A percentile compares a stretch with the other conserved stretches of the same genome.
These are phyloP conservation scores for Phalacrocorax carbo DNA, from an alignment of 2,113 vertebrate genomes.

Conservation along the genomic window DNA sequence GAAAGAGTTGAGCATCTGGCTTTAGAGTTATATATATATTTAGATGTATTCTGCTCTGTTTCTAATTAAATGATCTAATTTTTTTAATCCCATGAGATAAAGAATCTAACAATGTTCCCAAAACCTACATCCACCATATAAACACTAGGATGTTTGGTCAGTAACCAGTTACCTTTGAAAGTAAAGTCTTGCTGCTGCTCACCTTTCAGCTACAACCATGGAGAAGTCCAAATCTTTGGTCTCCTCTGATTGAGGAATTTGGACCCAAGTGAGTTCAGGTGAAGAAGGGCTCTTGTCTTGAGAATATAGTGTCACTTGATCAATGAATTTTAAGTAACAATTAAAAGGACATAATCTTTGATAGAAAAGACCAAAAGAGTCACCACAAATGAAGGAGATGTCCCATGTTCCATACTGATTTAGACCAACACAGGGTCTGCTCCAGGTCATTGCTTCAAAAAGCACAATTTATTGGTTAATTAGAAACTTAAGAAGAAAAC, in stretches of 20 bases:
- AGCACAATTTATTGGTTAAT: not conserved
- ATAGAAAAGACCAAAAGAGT: not conserved
- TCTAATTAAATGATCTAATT: not conserved
- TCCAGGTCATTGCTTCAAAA: not conserved
- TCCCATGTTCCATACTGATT: not conserved
- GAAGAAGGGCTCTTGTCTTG: not conserved
- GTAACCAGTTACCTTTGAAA: not conserved
- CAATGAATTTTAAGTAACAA: not conserved
- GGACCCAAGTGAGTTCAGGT: not conserved
- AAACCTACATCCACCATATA: not conserved
- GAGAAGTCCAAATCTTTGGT: not conserved
- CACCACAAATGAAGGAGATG: not conserved
- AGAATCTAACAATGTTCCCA: not conserved
- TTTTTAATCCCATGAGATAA: not conserved
- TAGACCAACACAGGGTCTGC: not conserved
- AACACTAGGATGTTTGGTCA: not conserved
- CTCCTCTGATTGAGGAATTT: not conserved
- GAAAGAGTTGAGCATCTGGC: not conserved
- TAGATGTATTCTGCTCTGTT: not conserved
- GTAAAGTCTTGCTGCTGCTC: not conserved
- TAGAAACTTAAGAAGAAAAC: not conserved
- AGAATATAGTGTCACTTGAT: not conserved
- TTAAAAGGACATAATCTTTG: not conserved
- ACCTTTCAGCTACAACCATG: not conserved
- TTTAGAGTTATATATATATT: not conserved